A percentile compares a stretch with the other conserved stretches of the same genome.
These are phyloP conservation scores for Plebejus anna DNA, from an alignment of 2,888 invertebrate species.

Conservation along the genomic window DNA sequence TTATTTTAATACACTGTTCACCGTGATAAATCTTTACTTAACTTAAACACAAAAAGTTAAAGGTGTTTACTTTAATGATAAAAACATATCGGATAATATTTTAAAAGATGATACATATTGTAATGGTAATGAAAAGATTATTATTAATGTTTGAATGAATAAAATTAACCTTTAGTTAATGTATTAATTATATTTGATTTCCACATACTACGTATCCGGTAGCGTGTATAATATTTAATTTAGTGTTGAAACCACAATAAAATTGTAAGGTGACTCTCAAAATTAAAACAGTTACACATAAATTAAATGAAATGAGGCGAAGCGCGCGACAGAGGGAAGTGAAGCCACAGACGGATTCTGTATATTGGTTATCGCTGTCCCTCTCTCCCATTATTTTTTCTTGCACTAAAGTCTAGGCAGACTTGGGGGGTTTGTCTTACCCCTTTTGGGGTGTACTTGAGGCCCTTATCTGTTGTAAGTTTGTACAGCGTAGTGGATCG, in stretches of 20 bases:
- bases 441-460: conserved; percentile 77
- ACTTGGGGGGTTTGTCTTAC: conserved; percentile 73
- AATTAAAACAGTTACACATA: conserved; percentile 31
- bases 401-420: conserved; percentile 71
- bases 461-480: conserved; percentile 77
- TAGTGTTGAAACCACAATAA: neutral
- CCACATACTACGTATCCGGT: neutral
- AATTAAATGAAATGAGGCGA: conserved; percentile 38
- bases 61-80: neutral
- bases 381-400: conserved; percentile 67
- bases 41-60: too few species aligned
- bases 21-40: neutral
- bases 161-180: too few species aligned
- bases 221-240: neutral
- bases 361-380: conserved; percentile 50
- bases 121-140: neutral
- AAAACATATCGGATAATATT: neutral
- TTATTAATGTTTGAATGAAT: neutral
- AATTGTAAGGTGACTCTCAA: conserved; percentile 2
- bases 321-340: conserved; percentile 40
- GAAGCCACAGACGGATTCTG: conserved; percentile 43
- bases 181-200: too few species aligned
- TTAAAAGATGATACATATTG: too few species aligned
- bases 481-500: conserved; percentile 77
- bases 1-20: neutral